phyloP scores from a whole-genome alignment of 2,888 invertebrate genomes.

The Perizoma flavofasciatum region DNA sequence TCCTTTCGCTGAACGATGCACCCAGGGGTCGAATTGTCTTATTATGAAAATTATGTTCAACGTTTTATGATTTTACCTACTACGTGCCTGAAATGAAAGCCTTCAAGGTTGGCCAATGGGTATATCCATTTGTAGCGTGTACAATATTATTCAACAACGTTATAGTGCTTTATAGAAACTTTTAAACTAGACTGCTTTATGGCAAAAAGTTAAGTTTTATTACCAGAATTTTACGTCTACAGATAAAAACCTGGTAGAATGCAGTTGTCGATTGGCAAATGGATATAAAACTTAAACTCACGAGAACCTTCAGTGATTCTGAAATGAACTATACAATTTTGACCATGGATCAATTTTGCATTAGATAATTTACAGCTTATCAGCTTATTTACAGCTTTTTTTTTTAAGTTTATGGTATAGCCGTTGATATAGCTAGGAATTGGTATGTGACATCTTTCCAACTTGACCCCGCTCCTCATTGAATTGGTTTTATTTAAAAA shows the following conservation, averaged over 20 bases:
- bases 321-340: neutral
- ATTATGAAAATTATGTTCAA: conserved; percentile 61
- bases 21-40: conserved; percentile 61
- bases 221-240: neutral
- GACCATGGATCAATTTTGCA: too few species aligned
- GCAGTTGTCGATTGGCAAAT: too few species aligned
- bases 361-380: too few species aligned
- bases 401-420: too few species aligned
- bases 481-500: neutral
- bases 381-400: too few species aligned
- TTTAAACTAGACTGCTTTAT: conserved; percentile 6
- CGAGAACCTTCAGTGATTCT: neutral
- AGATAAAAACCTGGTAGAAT: neutral
- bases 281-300: too few species aligned
- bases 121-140: conserved; percentile 24
- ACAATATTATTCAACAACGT: conserved; percentile 19
- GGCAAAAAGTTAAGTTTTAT: conserved; percentile 21
- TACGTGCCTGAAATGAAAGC: conserved; percentile 29
- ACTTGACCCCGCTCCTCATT: neutral
- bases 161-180: conserved; percentile 19
- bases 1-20: conserved; percentile 56
- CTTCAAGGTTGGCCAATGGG: conserved; percentile 14
- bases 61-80: conserved; percentile 48
- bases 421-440: neutral
- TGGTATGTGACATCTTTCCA: neutral